These are phyloP conservation scores for Lates japonicus DNA, from an alignment of 2,797 vertebrate genomes.

Conservation along the genomic window DNA sequence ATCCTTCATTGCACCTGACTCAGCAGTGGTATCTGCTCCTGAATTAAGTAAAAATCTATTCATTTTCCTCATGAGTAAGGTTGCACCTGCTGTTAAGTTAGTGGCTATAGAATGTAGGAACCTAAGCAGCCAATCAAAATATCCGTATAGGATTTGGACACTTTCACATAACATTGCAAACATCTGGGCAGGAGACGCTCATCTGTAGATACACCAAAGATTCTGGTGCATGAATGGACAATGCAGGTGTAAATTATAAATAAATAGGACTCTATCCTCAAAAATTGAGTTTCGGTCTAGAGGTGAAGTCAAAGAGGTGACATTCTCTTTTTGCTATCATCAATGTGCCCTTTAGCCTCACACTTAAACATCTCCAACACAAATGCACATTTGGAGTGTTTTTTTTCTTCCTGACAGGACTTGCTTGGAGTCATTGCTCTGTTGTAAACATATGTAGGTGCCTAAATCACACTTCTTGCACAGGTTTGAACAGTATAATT, in stretches of 20 bases:
- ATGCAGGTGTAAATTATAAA: too few species aligned
- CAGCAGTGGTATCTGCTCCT: neutral
- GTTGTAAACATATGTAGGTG: neutral
- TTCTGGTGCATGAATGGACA: neutral
- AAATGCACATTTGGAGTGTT: neutral
- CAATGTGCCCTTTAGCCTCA: too few species aligned
- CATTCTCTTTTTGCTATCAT: too few species aligned
- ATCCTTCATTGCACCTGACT: neutral
- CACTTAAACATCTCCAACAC: too few species aligned
- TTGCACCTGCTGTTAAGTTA: slow-evolving; percentile 3
- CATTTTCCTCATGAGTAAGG: neutral
- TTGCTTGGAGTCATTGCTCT: too few species aligned
- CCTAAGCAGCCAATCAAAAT: neutral
- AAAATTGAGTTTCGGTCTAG: neutral
- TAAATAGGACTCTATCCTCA: neutral
- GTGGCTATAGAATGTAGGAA: neutral
- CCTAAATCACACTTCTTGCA: neutral
- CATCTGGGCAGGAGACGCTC: neutral
- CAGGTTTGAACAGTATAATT: neutral
- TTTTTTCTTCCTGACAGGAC: neutral
- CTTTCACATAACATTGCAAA: neutral
- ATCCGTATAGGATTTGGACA: neutral
- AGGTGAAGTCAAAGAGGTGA: too few species aligned
- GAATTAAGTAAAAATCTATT: neutral
- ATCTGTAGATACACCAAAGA: neutral